Evolutionary conservation across 2,113 vertebrate genomes (phyloP).

Genomic region (Rhabdornis inornatus): DNA sequence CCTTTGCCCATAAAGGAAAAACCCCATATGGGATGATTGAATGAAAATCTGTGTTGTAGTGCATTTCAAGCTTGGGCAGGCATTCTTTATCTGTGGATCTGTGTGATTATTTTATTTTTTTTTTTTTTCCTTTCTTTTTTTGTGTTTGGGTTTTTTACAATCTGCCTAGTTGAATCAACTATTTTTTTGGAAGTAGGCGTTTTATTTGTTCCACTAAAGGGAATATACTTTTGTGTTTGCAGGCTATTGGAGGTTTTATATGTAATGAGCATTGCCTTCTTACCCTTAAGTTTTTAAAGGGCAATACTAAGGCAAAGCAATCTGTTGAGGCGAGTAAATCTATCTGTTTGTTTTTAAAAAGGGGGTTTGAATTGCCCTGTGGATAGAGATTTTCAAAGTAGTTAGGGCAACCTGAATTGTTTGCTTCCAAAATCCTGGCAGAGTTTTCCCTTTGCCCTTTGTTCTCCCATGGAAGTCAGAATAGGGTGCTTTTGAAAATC

Average conservation of each 20-base stretch:
- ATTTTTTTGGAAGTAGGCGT: neutral
- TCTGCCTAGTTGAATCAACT: neutral
- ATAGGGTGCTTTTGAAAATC: neutral
- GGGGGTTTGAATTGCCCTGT: neutral
- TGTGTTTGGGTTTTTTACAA: neutral
- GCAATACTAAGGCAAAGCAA: neutral
- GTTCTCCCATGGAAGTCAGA: neutral
- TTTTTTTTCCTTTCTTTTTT: neutral
- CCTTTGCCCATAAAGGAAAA: neutral
- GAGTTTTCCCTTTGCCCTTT: neutral
- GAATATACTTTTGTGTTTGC: neutral
- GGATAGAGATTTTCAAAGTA: neutral
- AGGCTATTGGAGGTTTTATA: neutral
- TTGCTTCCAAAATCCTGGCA: neutral
- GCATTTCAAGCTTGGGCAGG: neutral
- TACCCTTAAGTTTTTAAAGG: neutral
- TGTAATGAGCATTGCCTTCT: neutral
- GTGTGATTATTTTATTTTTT: fast-evolving
- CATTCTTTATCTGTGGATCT: neutral
- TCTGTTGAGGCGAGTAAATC: neutral
- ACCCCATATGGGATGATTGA: neutral
- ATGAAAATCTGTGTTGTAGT: neutral
- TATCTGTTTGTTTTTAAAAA: neutral
- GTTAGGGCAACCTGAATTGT: neutral
- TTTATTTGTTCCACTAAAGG: neutral